Evolutionary conservation across 2,113 vertebrate genomes (phyloP).

Genomic region (Festucalex cinctus): DNA sequence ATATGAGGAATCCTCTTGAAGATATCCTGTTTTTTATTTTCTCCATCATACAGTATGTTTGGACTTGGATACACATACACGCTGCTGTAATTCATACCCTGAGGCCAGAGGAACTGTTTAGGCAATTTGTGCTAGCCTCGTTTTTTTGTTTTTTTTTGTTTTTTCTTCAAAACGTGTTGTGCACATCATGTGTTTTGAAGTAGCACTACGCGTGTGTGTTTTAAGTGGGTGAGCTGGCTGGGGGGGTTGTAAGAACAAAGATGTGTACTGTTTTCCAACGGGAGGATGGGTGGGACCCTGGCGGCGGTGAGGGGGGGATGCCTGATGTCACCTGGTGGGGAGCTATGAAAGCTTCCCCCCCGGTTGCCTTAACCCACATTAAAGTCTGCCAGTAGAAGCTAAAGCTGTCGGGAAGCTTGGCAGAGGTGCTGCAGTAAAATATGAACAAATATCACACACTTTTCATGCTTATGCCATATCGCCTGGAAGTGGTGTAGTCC

Average conservation of each 20-base stretch:
- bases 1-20: conserved; percentile 19
- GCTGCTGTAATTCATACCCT: conserved; percentile 37
- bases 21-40: conserved; percentile 25
- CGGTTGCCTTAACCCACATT: conserved; percentile 71
- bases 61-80: conserved; percentile 24
- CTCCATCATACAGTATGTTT: conserved; percentile 33
- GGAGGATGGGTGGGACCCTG: conserved; percentile 61
- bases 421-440: conserved; percentile 60
- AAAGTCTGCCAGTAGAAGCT: conserved; percentile 66
- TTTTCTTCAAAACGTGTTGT: conserved; percentile 38
- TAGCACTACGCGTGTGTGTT: conserved; percentile 33
- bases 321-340: conserved; percentile 76
- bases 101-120: conserved; percentile 27
- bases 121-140: conserved; percentile 29
- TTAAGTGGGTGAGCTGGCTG: conserved; percentile 33
- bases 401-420: conserved; percentile 68
- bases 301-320: conserved; percentile 46
- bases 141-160: conserved; percentile 38
- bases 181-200: conserved; percentile 43
- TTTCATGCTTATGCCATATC: conserved; percentile 48
- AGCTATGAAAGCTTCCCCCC: conserved; percentile 65
- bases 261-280: conserved; percentile 69
- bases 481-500: conserved; percentile 23
- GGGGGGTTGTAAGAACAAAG: conserved; percentile 67
- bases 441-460: conserved; percentile 61